These are phyloP conservation scores for Phaethon lepturus DNA, from an alignment of 2,113 vertebrate species.

Conservation along the genomic window DNA sequence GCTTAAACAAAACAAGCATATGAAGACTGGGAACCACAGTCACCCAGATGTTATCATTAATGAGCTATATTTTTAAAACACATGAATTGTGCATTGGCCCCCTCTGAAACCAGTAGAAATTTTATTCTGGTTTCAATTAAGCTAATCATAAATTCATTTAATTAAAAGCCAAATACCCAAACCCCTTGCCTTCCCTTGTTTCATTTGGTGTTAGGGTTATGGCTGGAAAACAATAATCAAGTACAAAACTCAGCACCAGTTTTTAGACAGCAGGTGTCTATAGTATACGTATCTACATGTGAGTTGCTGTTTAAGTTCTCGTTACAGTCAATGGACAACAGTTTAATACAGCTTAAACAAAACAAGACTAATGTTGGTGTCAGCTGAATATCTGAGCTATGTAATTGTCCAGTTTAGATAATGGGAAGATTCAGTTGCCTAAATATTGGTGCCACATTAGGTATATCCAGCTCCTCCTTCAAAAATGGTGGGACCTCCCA, in stretches of 20 bases:
- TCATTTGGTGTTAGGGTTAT: not conserved
- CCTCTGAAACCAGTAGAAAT: not conserved
- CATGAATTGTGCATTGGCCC: not conserved
- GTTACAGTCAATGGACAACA: not conserved
- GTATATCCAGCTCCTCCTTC: not conserved
- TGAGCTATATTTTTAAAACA: not conserved
- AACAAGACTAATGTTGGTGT: not conserved
- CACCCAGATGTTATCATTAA: not conserved
- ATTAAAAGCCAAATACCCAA: not conserved
- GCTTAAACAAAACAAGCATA: not conserved
- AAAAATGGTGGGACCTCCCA: rapidly evolving
- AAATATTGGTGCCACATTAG: not conserved
- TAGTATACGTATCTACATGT: rapidly evolving
- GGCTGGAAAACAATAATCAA: not conserved
- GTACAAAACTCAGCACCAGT: not conserved
- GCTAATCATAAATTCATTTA: not conserved
- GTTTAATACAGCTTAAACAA: not conserved
- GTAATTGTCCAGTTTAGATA: not conserved
- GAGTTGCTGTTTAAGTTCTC: not conserved
- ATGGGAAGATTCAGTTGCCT: not conserved
- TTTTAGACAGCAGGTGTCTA: not conserved
- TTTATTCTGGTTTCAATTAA: not conserved
- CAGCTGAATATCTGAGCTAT: not conserved
- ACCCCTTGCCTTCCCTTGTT: not conserved
- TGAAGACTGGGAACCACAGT: not conserved